phyloP scores from a whole-genome alignment of 2,113 vertebrate species.

The Pontoporia blainvillei region DNA sequence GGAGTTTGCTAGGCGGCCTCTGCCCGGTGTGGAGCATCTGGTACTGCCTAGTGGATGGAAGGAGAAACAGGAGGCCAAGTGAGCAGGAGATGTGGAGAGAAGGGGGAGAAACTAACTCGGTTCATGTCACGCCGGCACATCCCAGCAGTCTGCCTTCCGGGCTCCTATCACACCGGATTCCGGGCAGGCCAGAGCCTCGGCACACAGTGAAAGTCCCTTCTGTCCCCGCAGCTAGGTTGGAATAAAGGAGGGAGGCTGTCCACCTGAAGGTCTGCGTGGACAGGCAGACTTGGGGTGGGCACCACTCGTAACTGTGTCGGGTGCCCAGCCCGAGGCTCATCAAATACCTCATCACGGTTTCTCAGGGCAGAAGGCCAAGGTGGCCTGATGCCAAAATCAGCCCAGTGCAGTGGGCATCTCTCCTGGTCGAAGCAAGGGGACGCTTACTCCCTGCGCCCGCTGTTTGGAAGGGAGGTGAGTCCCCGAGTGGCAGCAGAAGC shows the following conservation, averaged over 20 bases:
- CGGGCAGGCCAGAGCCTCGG: neutral
- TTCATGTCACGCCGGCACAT: rapidly evolving
- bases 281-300: rapidly evolving
- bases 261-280: rapidly evolving
- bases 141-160: neutral
- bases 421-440: neutral
- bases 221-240: rapidly evolving
- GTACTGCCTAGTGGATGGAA: conserved; percentile 75
- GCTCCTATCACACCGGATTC: neutral
- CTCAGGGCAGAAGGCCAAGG: neutral
- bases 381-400: neutral
- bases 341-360: neutral
- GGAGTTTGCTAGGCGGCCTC: conserved; percentile 57
- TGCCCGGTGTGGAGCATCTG: conserved; percentile 21
- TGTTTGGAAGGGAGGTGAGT: neutral
- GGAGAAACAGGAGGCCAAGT: conserved; percentile 49
- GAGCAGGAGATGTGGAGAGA: neutral
- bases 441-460: neutral
- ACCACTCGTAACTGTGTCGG: rapidly evolving
- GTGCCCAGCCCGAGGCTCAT: neutral
- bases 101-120: rapidly evolving
- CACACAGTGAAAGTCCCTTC: neutral
- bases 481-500: neutral
- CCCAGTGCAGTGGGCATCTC: neutral
- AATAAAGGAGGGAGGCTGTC: neutral